Conservation (phyloP, 2,797 vertebrate species). For the Mus minutoides region DNA sequence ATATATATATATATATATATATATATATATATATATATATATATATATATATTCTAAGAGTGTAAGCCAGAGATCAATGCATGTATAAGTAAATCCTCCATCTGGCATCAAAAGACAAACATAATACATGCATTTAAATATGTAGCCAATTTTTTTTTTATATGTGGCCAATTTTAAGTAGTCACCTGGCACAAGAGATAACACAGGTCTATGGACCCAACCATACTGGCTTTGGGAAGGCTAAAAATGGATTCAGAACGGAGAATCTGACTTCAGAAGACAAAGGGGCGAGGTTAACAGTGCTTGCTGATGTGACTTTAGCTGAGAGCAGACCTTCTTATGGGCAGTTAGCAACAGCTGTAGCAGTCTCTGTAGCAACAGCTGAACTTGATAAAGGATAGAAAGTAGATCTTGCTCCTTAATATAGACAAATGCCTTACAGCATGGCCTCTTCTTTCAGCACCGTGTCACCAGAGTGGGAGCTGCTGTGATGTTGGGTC, state of each 20-base stretch:
- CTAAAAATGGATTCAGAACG: constrained; percentile 22
- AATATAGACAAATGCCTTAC: background rate
- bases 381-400: background rate
- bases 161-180: background rate
- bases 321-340: background rate
- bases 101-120: background rate
- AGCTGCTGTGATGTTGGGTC: background rate
- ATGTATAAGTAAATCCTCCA: background rate
- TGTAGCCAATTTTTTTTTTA: background rate
- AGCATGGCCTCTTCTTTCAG: background rate
- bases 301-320: background rate
- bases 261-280: constrained; percentile 38
- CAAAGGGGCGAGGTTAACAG: background rate
- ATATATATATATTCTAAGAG: background rate
- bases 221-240: background rate
- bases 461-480: background rate
- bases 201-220: background rate
- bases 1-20: background rate
- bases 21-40: too few relatives aligned
- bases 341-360: background rate
- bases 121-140: background rate
- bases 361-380: background rate
- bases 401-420: background rate
- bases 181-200: background rate
- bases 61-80: background rate